Base-by-base conservation (phyloP, 1,140 invertebrate genomes). In the Tribolium madens region DNA sequence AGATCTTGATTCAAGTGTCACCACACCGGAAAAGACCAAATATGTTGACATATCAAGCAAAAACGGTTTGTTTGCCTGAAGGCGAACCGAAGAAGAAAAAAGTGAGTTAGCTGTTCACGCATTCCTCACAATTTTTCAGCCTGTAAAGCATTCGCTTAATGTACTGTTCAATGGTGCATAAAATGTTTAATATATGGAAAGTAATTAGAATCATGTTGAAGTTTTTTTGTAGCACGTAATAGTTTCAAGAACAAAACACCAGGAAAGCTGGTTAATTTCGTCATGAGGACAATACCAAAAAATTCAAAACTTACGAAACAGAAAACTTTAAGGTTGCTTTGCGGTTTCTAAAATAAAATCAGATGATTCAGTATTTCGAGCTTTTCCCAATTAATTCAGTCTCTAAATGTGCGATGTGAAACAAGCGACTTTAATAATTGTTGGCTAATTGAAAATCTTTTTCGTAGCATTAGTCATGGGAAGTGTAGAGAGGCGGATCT, bases 301-400 rank as follows among this genome's bases (percentile, higher is more conserved):
- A n/a, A n/a, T n/a, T n/a, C n/a, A n/a, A n/a, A n/a, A n/a, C n/a
- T n/a, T 3, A 13, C 53, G 2, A 18, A 21, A 60, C 17, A n/a
- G n/a, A n/a, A n/a, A n/a, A n/a, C n/a, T n/a, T n/a, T n/a, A n/a
- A n/a, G n/a, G n/a, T n/a, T n/a, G n/a, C n/a, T n/a, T n/a, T 60
- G 53, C 5, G 53, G 53, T 60, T 60, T n/a, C n/a, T 60, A 31
- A 60, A 60, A 60, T 60, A 60, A 60, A 60, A 26, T 60, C 5
- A 13, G 21, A n/a, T 60, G 53, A 60, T 10, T 60, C 53, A 60
- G 53, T 18, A 60, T 4, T 26, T 31, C 21, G 13, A 31, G 17
- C 9, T 0, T 17, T 53, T 53, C 3, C 57, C 26, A 33, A 33
- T 33, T 64, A 64, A 7, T 10, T 42, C n/a, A 13, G n/a, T n/a